phyloP scores from a whole-genome alignment of 2,888 invertebrate species.

The Leptinotarsa tumamoca region DNA sequence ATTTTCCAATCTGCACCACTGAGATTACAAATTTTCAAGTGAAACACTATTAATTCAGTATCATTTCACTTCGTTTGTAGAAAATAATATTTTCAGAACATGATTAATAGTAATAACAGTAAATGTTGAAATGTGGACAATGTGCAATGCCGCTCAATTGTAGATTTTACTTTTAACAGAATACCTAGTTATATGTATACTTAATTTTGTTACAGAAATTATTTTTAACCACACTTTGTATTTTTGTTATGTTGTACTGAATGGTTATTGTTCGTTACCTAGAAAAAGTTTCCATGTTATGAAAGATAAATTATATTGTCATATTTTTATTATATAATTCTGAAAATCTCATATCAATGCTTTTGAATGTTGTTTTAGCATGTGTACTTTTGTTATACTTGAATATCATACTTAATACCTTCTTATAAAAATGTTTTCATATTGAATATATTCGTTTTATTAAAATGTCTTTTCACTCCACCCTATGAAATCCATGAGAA shows the following conservation, averaged over 20 bases:
- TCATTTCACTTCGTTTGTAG: no score
- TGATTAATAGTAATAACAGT: no score
- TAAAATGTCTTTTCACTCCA: background rate
- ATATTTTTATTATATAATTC: constrained; percentile 14
- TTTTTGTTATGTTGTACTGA: background rate
- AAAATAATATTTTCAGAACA: no score
- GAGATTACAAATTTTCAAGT: no score
- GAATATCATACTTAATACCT: background rate
- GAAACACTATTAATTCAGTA: no score
- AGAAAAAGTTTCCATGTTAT: constrained; percentile 2
- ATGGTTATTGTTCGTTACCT: background rate
- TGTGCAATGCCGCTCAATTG: no score
- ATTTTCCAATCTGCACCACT: no score
- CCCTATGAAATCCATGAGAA: no score
- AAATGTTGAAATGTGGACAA: no score
- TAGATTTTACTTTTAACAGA: no score
- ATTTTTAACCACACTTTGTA: background rate
- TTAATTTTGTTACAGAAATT: background rate
- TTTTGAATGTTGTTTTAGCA: constrained; percentile 16
- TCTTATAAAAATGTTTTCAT: constrained; percentile 19
- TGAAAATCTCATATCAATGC: constrained; percentile 6
- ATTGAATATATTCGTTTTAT: constrained; percentile 20
- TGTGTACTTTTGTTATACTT: constrained; percentile 2
- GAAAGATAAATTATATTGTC: background rate
- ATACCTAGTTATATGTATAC: no score